Evolutionary conservation across 2,797 vertebrate species (phyloP).

Genomic region (Lagorchestes hirsutus): DNA sequence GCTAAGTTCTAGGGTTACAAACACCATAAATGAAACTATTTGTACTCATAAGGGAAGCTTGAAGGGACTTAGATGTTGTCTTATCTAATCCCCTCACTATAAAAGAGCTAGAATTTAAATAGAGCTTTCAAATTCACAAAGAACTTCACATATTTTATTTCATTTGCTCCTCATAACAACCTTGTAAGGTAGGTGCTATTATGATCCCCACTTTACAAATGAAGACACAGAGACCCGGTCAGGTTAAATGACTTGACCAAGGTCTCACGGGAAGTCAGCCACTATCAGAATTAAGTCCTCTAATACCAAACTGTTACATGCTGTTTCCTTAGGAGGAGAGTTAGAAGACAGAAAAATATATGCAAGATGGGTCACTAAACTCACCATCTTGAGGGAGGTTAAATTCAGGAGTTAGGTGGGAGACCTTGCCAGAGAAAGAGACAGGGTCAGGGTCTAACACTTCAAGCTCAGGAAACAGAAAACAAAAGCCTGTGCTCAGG

Average conservation of each 20-base stretch:
- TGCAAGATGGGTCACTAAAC: background rate
- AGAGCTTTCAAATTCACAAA: background rate
- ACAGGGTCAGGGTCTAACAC: background rate
- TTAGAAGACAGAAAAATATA: background rate
- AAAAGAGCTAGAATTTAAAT: background rate
- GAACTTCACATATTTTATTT: background rate
- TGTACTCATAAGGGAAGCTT: background rate
- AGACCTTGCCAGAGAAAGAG: background rate
- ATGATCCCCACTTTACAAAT: background rate
- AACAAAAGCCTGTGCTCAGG: background rate
- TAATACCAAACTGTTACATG: background rate
- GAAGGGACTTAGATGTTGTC: background rate
- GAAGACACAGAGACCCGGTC: background rate
- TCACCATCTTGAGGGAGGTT: background rate
- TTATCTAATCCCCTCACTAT: background rate
- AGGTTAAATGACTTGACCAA: background rate
- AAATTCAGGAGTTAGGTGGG: background rate
- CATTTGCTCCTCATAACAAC: background rate
- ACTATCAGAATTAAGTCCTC: background rate
- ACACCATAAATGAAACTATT: background rate
- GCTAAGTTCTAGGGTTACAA: background rate
- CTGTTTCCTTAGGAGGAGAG: background rate
- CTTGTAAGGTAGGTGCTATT: background rate
- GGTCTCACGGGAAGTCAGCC: background rate
- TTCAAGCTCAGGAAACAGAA: background rate